Percentiles rank a stretch among this genome's conserved stretches.
These are phyloP conservation scores for Theropithecus gelada DNA, from an alignment of 2,113 vertebrate species.

Conservation along the genomic window DNA sequence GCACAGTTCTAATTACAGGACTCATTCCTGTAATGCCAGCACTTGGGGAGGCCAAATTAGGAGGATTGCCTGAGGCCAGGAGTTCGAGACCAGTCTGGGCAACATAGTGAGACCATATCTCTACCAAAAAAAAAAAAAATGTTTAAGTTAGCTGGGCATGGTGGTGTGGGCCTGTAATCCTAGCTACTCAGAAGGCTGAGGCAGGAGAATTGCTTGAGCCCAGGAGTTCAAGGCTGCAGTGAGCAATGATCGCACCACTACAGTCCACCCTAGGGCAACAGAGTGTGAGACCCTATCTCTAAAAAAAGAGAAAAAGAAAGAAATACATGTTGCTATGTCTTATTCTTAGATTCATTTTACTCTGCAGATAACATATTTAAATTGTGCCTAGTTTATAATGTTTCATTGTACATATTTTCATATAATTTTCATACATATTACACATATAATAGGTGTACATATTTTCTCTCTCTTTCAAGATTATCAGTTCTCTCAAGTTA, in stretches of 20 bases:
- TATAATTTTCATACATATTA: too few species aligned
- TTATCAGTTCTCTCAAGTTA: constrained; percentile 7
- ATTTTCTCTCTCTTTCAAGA: constrained; percentile 4
- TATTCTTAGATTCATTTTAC: constrained; percentile 42
- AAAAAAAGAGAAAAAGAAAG: neutral
- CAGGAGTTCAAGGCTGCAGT: neutral
- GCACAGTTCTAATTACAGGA: too few species aligned
- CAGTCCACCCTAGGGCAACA: neutral
- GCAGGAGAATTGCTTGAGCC: neutral
- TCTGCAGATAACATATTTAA: neutral
- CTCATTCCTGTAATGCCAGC: neutral
- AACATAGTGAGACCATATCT: neutral
- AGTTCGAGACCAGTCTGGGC: neutral
- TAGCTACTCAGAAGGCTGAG: neutral
- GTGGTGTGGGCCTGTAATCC: neutral
- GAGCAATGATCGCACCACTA: neutral
- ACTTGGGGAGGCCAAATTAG: neutral
- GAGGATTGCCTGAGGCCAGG: neutral
- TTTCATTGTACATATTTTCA: neutral
- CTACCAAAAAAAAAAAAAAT: neutral
- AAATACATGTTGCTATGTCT: neutral
- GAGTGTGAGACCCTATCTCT: neutral
- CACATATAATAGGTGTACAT: neutral
- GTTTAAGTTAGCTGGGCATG: neutral
- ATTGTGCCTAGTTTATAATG: neutral